Percentiles rank a stretch among this genome's conserved stretches.
Evolutionary conservation across 2,113 vertebrate genomes (phyloP).

Genomic region (Probosciger aterrimus): DNA sequence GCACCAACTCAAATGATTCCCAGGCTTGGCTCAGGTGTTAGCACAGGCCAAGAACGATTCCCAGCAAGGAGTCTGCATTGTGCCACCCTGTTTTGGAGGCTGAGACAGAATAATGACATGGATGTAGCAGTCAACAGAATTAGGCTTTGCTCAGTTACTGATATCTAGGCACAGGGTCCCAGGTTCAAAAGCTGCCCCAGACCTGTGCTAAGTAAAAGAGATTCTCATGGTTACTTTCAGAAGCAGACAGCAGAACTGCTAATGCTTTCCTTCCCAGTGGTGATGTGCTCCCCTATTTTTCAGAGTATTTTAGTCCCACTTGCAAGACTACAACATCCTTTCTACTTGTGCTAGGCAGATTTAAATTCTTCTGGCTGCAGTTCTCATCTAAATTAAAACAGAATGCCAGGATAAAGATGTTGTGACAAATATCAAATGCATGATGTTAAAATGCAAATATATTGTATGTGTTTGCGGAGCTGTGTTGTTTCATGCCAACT

Average conservation of each 20-base stretch:
- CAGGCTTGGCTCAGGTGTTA: background rate
- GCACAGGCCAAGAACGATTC: background rate
- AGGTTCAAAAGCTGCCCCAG: background rate
- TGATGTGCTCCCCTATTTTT: background rate
- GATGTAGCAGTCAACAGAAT: background rate
- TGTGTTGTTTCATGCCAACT: background rate
- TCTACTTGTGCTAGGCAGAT: background rate
- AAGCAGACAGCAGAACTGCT: background rate
- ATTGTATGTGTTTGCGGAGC: background rate
- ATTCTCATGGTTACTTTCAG: background rate
- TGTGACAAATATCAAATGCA: background rate
- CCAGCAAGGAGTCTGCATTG: background rate
- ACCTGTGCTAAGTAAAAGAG: background rate
- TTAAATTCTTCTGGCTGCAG: rapidly evolving
- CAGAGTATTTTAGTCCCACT: background rate
- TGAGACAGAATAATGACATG: background rate
- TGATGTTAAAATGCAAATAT: background rate
- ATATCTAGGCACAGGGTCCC: background rate
- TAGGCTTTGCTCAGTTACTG: background rate
- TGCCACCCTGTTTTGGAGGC: background rate
- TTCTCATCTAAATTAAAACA: background rate
- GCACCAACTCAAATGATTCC: background rate
- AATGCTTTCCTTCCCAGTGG: background rate
- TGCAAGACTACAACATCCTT: background rate
- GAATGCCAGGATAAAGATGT: background rate